Evolutionary conservation across 2,888 invertebrate species (phyloP), one percentile per base, ranked within the genome.

Genomic region (Ochlodes sylvanus): DNA sequence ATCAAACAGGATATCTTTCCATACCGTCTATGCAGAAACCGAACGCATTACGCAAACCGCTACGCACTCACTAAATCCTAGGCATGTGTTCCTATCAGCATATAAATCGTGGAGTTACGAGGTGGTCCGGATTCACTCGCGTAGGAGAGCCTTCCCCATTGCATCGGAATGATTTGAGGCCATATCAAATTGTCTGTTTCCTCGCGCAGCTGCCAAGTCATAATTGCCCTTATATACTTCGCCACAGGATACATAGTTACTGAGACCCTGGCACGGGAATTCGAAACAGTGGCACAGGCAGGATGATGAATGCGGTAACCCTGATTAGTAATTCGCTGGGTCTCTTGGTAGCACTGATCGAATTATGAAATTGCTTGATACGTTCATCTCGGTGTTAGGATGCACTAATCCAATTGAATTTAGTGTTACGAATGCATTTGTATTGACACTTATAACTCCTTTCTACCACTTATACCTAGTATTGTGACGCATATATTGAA

Each of bases 101-200:
- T 76, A 83, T 78, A 75, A 85, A 79, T 79, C 78, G 77, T 77
- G 73, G 74, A 78, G 76, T 82, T 77, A 66, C 74, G 78, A 80
- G 82, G 77, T 83, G 75, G 83, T 80, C 82, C 85, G 85, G 85
- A 88, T 90, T 86, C 85, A 78, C 75, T 67, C 73, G 85, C 77
- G 88, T 87, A 87, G 88, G 88, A 84, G 86, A 87, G 82, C 86
- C 89, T 88, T 87, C 92, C 92, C 92, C 78, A 78, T 76, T 77
- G 79, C 86, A 86, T 73, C 78, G 85, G 83, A 85, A 81, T 84
- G 89, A 90, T 93, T 92, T 92, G 92, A 92, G 92, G 92, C 89
- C 92, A 88, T 79, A 78, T 81, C 87, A 92, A 93, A 92, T 92
- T 90, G 92, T 82, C 75, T 83, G 83, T 92, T 89, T 93, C 93